Evolutionary conservation across 2,113 vertebrate genomes (phyloP).

Genomic region (Glareola pratincola): DNA sequence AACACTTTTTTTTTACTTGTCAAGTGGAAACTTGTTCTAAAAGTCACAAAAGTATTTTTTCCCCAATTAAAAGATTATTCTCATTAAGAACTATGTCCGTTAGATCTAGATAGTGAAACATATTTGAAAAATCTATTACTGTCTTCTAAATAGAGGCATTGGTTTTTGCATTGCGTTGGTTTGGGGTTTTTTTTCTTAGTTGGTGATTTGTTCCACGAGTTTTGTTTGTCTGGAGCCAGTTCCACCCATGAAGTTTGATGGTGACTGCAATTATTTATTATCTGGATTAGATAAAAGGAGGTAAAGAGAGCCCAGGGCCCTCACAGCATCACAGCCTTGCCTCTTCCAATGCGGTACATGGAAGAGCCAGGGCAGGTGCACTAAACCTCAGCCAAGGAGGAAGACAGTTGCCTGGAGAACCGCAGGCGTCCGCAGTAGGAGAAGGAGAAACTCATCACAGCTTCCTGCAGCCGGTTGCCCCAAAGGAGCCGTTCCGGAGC

Average conservation of each 20-base stretch:
- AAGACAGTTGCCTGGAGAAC: neutral
- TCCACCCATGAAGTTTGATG: neutral
- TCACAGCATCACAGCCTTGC: neutral
- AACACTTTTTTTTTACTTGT: neutral
- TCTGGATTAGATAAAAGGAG: no score
- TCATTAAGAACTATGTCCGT: neutral
- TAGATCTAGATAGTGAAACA: neutral
- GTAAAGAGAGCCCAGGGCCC: neutral
- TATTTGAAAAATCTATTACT: neutral
- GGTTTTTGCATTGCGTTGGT: neutral
- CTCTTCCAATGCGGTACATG: neutral
- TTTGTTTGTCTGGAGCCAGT: neutral
- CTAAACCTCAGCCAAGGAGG: neutral
- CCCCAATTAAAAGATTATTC: neutral
- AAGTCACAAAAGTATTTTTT: neutral
- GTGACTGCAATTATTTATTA: neutral
- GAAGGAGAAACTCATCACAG: fast-evolving
- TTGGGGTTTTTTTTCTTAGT: neutral
- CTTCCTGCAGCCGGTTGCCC: neutral
- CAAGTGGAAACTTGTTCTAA: neutral
- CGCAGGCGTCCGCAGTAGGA: fast-evolving
- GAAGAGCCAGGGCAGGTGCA: neutral
- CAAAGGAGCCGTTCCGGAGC: neutral
- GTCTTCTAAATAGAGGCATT: neutral
- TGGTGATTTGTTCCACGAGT: neutral